These are phyloP conservation scores for Lepidotrigona ventralis DNA, from an alignment of 1,140 invertebrate species.

Conservation along the genomic window DNA sequence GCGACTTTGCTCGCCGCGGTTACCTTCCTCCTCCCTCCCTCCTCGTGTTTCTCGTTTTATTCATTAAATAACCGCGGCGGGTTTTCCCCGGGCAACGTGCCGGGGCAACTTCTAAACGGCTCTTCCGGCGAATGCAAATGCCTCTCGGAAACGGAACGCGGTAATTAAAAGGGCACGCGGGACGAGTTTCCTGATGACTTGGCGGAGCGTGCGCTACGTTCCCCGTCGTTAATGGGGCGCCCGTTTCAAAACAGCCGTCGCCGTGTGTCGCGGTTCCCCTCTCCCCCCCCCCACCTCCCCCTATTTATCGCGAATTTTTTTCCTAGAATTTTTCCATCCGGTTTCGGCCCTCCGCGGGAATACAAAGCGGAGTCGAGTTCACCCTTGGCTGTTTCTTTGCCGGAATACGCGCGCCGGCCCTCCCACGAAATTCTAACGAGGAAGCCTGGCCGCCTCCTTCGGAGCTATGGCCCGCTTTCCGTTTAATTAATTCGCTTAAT, in stretches of 20 bases:
- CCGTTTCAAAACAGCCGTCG: not conserved
- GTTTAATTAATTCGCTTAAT: slow-evolving; percentile 50
- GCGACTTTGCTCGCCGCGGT: not conserved
- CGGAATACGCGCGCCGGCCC: not conserved
- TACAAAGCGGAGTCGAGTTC: not conserved
- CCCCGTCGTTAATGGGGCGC: slow-evolving; percentile 47
- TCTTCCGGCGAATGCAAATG: slow-evolving; percentile 70
- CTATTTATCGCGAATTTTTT: not conserved
- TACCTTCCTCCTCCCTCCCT: not conserved
- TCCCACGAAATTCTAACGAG: slow-evolving; percentile 27
- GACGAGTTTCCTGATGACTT: slow-evolving; percentile 53
- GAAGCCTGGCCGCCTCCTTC: slow-evolving; percentile 3
- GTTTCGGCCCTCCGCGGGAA: not conserved
- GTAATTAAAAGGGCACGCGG: slow-evolving; percentile 62
- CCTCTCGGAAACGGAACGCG: slow-evolving; percentile 17
- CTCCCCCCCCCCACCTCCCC: too few species aligned
- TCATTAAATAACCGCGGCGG: slow-evolving; percentile 66
- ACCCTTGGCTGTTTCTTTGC: not conserved
- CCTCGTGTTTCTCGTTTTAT: slow-evolving; percentile 58
- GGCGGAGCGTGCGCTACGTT: not conserved
- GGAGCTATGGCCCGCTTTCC: slow-evolving; percentile 10
- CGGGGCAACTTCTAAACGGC: slow-evolving; percentile 64
- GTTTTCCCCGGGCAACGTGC: slow-evolving; percentile 43
- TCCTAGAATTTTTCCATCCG: not conserved
- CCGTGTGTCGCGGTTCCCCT: slow-evolving; percentile 4